These are phyloP conservation scores for Heloderma charlesbogerti DNA, from an alignment of 2,113 vertebrate species.

Conservation along the genomic window DNA sequence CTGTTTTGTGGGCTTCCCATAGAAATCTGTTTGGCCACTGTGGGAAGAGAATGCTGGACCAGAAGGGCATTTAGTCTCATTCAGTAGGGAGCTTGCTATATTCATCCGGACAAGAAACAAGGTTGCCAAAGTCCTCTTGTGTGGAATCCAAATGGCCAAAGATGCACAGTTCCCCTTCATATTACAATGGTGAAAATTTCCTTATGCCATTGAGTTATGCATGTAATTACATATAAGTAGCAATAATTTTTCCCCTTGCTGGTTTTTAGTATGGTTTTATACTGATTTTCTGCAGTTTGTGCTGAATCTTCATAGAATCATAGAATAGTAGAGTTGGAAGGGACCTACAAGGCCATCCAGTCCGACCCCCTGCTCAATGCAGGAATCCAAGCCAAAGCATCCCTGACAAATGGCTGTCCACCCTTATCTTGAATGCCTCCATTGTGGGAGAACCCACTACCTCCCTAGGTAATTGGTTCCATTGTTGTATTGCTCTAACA, in stretches of 20 bases:
- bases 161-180: not conserved
- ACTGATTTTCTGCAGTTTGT: not conserved
- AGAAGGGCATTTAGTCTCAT: not conserved
- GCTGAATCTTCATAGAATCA: no score
- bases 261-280: not conserved
- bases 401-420: no score
- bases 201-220: not conserved
- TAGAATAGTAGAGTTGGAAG: no score
- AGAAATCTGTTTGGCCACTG: not conserved
- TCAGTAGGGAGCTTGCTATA: not conserved
- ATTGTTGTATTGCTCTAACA: no score
- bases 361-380: no score
- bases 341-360: no score
- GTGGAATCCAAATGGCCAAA: not conserved
- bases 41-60: not conserved
- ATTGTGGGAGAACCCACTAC: no score
- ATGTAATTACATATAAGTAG: not conserved
- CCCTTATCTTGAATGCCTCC: no score
- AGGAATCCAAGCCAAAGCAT: no score
- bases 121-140: no score
- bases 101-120: not conserved
- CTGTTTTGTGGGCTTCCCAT: no score
- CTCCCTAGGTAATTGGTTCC: no score
- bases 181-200: not conserved
- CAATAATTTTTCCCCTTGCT: not conserved